Percentiles rank a stretch among this genome's conserved stretches.
These are phyloP conservation scores for Leucopsar rothschildi DNA, from an alignment of 2,113 vertebrate species.

Conservation along the genomic window DNA sequence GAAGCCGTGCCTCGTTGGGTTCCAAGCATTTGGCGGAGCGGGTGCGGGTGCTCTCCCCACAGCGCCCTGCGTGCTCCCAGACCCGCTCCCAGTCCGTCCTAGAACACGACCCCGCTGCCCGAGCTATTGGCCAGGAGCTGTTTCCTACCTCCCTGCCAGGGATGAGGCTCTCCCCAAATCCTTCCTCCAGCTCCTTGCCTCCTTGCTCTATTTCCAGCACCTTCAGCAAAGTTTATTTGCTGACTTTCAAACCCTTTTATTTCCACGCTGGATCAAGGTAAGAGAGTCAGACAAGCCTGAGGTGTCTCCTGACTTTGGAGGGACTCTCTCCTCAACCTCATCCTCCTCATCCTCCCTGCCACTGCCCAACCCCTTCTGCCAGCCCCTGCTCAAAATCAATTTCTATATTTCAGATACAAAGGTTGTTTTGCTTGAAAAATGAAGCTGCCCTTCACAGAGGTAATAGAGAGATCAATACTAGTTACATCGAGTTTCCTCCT, in stretches of 20 bases:
- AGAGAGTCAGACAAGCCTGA: neutral
- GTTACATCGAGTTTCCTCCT: neutral
- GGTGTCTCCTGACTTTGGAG: neutral
- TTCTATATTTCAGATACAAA: constrained; percentile 15
- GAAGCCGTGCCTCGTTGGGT: neutral
- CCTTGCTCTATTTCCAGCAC: neutral
- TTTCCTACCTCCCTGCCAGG: neutral
- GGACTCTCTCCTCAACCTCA: neutral
- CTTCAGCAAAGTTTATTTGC: neutral
- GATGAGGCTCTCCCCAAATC: neutral
- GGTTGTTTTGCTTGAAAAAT: constrained; percentile 52
- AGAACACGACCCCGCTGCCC: fast-evolving
- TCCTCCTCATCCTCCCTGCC: neutral
- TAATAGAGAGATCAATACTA: constrained; percentile 54
- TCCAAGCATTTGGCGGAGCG: neutral
- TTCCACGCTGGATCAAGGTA: neutral
- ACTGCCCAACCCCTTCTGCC: neutral
- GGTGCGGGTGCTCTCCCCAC: fast-evolving
- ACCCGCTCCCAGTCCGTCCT: neutral
- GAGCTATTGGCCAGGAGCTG: fast-evolving
- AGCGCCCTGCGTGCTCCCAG: neutral
- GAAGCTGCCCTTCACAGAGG: constrained; percentile 50
- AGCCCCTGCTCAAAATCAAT: neutral
- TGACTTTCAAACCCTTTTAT: neutral
- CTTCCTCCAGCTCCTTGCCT: neutral